phyloP scores from a whole-genome alignment of 2,888 invertebrate species.

The Cheilosia vernalis region DNA sequence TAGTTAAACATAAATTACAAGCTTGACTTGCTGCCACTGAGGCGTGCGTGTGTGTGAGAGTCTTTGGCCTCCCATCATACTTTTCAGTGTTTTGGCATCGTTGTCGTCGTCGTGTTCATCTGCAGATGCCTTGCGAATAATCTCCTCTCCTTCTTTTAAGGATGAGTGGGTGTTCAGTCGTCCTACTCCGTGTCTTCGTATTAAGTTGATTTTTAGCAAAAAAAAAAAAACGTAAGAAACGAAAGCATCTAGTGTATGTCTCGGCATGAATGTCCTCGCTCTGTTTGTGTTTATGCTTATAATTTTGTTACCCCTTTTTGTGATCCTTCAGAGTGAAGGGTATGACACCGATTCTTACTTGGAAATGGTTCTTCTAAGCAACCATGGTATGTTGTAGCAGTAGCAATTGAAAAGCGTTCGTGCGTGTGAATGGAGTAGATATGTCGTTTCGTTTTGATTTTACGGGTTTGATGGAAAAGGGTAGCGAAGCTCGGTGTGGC shows the following conservation, averaged over 20 bases:
- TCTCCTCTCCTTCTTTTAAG: constrained; percentile 32
- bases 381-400: constrained; percentile 17
- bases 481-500: neutral
- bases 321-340: constrained; percentile 7
- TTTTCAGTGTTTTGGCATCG: constrained; percentile 61
- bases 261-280: constrained; percentile 44
- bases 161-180: constrained; percentile 61
- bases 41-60: constrained; percentile 49
- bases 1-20: constrained; percentile 75
- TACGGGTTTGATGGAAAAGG: constrained; percentile 22
- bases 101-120: constrained; percentile 30
- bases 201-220: constrained; percentile 45
- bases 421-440: constrained; percentile 61
- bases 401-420: constrained; percentile 65
- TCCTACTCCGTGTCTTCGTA: constrained; percentile 27
- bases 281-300: constrained; percentile 69
- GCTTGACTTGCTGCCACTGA: constrained; percentile 67
- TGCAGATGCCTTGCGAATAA: constrained; percentile 36
- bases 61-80: constrained; percentile 44
- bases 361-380: constrained; percentile 47
- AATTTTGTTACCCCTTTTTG: constrained; percentile 63
- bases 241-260: constrained; percentile 16
- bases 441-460: constrained; percentile 59
- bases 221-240: neutral
- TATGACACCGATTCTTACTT: constrained; percentile 60